Base-by-base conservation (phyloP, 2,888 invertebrate species). In the Idaea aversata region DNA sequence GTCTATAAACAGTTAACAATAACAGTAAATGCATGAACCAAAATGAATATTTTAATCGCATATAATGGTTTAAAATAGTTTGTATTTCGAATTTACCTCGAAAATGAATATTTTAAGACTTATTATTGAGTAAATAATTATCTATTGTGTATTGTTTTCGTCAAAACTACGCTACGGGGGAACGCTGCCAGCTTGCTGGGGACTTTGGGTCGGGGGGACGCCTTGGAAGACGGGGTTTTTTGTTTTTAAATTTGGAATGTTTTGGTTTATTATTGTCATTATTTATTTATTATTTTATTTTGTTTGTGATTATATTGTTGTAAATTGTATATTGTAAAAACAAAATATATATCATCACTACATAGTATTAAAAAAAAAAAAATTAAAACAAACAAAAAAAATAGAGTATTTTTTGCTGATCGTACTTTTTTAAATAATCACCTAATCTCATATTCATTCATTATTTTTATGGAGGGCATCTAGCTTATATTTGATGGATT, bases 371-470 rank as follows among this genome's bases (percentile, higher is more conserved):
- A n/a, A n/a, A n/a, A n/a, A n/a, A n/a, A n/a, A n/a, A n/a, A n/a
- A n/a, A 13, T 47, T 47, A 47, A 4, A 47, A 47, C 10, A 47
- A 0, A 7, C 7, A 13, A 13, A 10, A 47, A 47, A 0, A 47
- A 6, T 47, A 0, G 10, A 47, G 10, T 47, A 10, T 47, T 47
- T 36, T 47, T 47, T 47, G 47, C 47, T 10, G 47, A 5, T 47
- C 7, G 47, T 47, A 47, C 47, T 47, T 47, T 47, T 13, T 10
- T 47, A 7, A 47, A 47, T 6, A 47, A 47, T 47, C 47, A 5
- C 47, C 47, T 47, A 47, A 47, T 47, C 47, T 47, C 47, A 47
- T 47, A 47, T 47, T 47, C 47, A 47, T 47, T 47, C 47, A 47
- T 47, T 47, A 47, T 47, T 47, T 47, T 47, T 47, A 47, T 47